Base-by-base conservation (phyloP, 2,113 vertebrate species). In the Monarcha castaneiventris region DNA sequence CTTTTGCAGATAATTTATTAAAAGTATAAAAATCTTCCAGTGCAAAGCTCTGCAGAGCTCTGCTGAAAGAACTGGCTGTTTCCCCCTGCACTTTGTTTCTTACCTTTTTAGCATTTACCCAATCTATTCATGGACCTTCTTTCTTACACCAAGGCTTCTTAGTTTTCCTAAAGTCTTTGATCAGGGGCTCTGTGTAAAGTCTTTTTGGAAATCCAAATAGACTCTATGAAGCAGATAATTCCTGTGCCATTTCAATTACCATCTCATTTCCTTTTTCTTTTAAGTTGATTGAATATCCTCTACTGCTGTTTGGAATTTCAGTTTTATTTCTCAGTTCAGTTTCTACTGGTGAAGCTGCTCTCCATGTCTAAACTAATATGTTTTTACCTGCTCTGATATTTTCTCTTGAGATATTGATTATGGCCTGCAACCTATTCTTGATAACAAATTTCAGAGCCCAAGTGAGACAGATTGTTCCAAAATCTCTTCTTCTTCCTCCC, bases 191-290 rank as follows among this genome's bases (percentile, higher is more conserved):
- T 23, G 17, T 58, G 32, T 56, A 73, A 83, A 86, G 72, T 33
- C 22, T 77, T 77, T 75, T 37, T 32, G 51, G 73, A 90, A 95
- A 88, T 37, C 68, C 59, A 92, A 74, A 84, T 9, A 74, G 51
- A 66, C 32, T 58, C 55, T 61, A 91, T 62, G 80, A 91, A 58
- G 11, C 37, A 77, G 43, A 30, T 91, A 93, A 95, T 84, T 90
- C 59, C 66, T 68, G 39, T 62, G 18, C 44, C 35, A 35, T 79
- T 88, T 88, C 86, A 89, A 88, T 94, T 81, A 92, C 37, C 48
- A 66, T 74, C 43, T 86, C n/a, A 79, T 95, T 95, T 89, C 13
- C 22, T 86, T 79, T 66, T 62, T 22, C 46, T 94, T 92, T 95
- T 89, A 91, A 62, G 43, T 69, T 71, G 68, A 84, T 58, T 87